phyloP scores from a whole-genome alignment of 2,797 vertebrate species.

The Hyperoplus lanceolatus region DNA sequence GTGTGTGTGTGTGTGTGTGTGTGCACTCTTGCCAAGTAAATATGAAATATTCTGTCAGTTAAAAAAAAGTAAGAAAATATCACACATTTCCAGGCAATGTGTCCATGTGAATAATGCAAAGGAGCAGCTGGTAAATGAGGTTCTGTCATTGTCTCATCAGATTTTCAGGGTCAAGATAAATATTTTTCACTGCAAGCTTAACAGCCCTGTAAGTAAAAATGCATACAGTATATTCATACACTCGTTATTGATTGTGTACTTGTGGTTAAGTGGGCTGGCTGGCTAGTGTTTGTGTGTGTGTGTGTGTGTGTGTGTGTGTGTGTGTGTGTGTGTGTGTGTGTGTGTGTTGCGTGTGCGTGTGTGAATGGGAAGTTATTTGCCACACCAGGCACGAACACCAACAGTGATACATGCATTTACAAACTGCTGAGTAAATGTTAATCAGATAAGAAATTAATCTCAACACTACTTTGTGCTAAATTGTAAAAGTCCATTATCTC shows the following conservation, averaged over 20 bases:
- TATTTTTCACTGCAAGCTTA: conserved; percentile 56
- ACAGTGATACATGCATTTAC: conserved; percentile 41
- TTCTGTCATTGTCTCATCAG: conserved; percentile 60
- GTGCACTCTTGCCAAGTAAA: conserved; percentile 50
- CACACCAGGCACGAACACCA: conserved; percentile 18
- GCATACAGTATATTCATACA: conserved; percentile 20
- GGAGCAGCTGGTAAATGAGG: conserved; percentile 72
- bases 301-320: neutral
- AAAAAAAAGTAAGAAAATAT: conserved; percentile 30
- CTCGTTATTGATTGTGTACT: conserved; percentile 29
- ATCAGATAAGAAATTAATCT: conserved; percentile 65
- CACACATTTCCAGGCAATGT: conserved; percentile 71
- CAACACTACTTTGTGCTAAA: conserved; percentile 41
- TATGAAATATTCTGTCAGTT: conserved; percentile 79
- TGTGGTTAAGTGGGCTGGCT: neutral
- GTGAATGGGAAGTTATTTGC: conserved; percentile 24
- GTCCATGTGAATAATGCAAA: conserved; percentile 78
- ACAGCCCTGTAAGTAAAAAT: conserved; percentile 38
- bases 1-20: conserved; percentile 15
- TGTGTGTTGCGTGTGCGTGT: neutral
- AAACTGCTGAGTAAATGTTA: conserved; percentile 42
- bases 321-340: neutral
- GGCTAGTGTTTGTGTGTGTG: neutral
- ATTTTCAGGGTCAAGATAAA: conserved; percentile 65
- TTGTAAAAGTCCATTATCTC: conserved; percentile 57